Percentiles rank a stretch among this genome's conserved stretches.
Evolutionary conservation across 2,113 vertebrate species (phyloP).

Genomic region (Centropus bengalensis): DNA sequence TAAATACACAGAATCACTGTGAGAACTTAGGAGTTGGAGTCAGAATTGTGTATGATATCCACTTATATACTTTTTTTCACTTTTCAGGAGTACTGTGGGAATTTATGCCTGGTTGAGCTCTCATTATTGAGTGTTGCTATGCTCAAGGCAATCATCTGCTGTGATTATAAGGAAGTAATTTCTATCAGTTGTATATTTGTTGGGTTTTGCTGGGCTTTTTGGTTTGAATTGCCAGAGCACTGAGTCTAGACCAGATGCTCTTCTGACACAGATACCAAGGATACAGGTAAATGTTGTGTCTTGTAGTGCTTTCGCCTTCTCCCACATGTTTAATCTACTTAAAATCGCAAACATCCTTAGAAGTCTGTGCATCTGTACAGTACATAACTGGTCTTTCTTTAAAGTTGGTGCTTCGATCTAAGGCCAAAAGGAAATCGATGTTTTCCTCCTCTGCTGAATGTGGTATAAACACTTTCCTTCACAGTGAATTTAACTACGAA

Average conservation of each 20-base stretch:
- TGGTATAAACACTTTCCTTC: not conserved
- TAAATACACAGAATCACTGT: fast-evolving
- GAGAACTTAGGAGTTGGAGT: not conserved
- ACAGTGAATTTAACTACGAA: not conserved
- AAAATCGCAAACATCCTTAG: not conserved
- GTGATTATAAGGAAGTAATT: not conserved
- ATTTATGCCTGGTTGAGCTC: not conserved
- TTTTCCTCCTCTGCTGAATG: not conserved
- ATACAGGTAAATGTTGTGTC: not conserved
- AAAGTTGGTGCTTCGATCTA: not conserved
- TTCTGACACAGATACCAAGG: not conserved
- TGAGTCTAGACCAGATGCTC: not conserved
- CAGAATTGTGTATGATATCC: fast-evolving
- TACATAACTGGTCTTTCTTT: not conserved
- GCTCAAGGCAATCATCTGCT: not conserved
- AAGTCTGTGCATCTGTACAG: not conserved
- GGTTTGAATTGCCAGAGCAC: not conserved
- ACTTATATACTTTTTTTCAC: not conserved
- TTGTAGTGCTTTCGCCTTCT: not conserved
- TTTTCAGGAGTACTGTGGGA: not conserved
- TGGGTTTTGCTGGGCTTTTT: not conserved
- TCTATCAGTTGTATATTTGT: not conserved
- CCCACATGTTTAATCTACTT: not conserved
- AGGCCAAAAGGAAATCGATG: not conserved
- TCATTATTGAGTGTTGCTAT: not conserved